A percentile compares a stretch with the other conserved stretches of the same genome.
phyloP scores from a whole-genome alignment of 2,888 invertebrate genomes.

The Tachina lurida region DNA sequence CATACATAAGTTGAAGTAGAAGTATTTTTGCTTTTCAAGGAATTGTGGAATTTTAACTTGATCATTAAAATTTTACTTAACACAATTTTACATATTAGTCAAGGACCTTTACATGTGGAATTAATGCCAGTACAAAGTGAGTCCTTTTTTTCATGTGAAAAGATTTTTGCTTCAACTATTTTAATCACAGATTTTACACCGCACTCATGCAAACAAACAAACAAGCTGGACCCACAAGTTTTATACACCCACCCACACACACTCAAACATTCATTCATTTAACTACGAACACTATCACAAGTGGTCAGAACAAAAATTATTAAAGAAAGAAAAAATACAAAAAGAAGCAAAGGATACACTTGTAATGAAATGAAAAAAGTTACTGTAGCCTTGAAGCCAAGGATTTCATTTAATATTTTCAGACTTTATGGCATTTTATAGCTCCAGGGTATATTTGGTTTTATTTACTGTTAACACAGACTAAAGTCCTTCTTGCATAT shows the following conservation, averaged over 20 bases:
- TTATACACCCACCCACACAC: not conserved
- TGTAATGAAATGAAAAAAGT: not conserved
- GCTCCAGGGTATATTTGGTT: constrained; percentile 55
- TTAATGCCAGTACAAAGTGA: constrained; percentile 37
- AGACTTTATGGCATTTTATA: constrained; percentile 55
- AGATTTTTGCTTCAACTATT: constrained; percentile 51
- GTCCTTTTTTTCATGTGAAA: constrained; percentile 22
- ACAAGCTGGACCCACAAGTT: constrained; percentile 10
- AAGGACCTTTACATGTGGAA: constrained; percentile 51
- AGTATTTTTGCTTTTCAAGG: not conserved
- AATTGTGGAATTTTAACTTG: not conserved
- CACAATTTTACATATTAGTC: constrained; percentile 48
- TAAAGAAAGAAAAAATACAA: constrained; percentile 13
- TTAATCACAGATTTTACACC: constrained; percentile 50
- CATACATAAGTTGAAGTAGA: no score
- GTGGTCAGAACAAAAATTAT: constrained; percentile 58
- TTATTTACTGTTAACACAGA: constrained; percentile 62
- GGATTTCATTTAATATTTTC: constrained; percentile 66
- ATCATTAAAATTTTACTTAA: constrained; percentile 15
- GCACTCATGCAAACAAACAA: constrained; percentile 33
- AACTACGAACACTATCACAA: constrained; percentile 24
- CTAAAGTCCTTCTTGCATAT: constrained; percentile 10
- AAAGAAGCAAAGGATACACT: constrained; percentile 36
- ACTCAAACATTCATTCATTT: not conserved
- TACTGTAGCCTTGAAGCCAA: constrained; percentile 52